phyloP scores from a whole-genome alignment of 2,113 vertebrate species.

The Chelonoidis abingdonii region DNA sequence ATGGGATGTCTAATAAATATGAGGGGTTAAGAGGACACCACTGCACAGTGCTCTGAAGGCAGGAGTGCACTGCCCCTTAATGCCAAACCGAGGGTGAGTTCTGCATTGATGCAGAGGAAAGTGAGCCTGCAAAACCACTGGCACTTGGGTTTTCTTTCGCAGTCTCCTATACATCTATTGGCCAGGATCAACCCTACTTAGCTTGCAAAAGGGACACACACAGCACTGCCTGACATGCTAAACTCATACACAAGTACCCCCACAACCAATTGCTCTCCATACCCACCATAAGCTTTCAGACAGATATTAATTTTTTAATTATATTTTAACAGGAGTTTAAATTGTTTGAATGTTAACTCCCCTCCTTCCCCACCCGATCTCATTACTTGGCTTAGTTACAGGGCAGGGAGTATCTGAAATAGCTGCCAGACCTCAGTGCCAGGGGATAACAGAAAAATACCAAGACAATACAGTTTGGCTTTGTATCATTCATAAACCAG shows the following conservation, averaged over 20 bases:
- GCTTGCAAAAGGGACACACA: slow-evolving; percentile 14
- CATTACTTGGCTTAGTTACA: slow-evolving; percentile 9
- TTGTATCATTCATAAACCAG: slow-evolving; percentile 25
- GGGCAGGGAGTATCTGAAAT: not conserved
- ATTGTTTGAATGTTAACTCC: not conserved
- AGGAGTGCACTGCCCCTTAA: not conserved
- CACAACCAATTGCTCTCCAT: not conserved
- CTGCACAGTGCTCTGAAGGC: not conserved
- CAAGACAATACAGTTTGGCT: not conserved
- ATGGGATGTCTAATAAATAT: not conserved
- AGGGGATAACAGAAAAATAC: slow-evolving; percentile 17
- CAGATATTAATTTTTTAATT: not conserved
- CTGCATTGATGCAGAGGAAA: not conserved
- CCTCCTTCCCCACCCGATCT: not conserved
- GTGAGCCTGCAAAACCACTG: not conserved
- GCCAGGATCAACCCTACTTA: slow-evolving; percentile 38
- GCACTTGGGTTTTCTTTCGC: not conserved
- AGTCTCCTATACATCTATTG: not conserved
- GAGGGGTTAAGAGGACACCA: not conserved
- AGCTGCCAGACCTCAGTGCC: slow-evolving; percentile 10
- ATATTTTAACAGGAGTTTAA: not conserved
- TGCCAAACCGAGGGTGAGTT: accelerated
- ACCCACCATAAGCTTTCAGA: slow-evolving; percentile 50
- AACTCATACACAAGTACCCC: not conserved
- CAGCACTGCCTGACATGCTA: slow-evolving; percentile 17